phyloP scores from a whole-genome alignment of 2,888 invertebrate species.

The Saturnia pavonia region DNA sequence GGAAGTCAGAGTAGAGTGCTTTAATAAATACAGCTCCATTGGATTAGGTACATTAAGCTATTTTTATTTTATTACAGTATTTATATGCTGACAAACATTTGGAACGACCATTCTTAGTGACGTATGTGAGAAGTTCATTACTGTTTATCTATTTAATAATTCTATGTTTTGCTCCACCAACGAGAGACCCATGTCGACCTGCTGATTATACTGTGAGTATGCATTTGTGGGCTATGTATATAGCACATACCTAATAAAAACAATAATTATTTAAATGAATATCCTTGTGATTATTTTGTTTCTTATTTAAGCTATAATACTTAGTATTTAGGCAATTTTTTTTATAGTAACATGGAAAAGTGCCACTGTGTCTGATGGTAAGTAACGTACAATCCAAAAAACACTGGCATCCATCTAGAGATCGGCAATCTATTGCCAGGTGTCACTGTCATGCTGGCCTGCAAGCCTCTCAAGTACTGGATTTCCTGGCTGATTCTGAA shows the following conservation, averaged over 20 bases:
- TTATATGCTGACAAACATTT: conserved; percentile 92
- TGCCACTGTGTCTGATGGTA: no score
- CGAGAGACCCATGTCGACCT: conserved; percentile 91
- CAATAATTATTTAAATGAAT: neutral
- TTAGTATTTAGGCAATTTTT: neutral
- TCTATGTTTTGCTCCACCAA: conserved; percentile 93
- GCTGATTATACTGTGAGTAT: conserved; percentile 87
- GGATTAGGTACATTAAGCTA: neutral
- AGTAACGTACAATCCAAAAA: no score
- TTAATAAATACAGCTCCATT: no score
- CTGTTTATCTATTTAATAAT: conserved; percentile 95
- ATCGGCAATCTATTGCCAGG: no score
- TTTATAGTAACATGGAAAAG: no score
- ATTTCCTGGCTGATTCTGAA: no score
- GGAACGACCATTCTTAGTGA: conserved; percentile 97
- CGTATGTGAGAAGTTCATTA: conserved; percentile 97
- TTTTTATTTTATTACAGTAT: conserved; percentile 84
- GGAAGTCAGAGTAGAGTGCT: no score
- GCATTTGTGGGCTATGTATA: neutral
- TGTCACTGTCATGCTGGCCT: no score
- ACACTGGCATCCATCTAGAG: no score
- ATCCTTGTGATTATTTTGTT: neutral
- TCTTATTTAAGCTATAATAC: neutral
- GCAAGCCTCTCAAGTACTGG: no score
- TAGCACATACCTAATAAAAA: neutral